phyloP scores from a whole-genome alignment of 2,888 invertebrate genomes.

The Drosophila nigricruria region DNA sequence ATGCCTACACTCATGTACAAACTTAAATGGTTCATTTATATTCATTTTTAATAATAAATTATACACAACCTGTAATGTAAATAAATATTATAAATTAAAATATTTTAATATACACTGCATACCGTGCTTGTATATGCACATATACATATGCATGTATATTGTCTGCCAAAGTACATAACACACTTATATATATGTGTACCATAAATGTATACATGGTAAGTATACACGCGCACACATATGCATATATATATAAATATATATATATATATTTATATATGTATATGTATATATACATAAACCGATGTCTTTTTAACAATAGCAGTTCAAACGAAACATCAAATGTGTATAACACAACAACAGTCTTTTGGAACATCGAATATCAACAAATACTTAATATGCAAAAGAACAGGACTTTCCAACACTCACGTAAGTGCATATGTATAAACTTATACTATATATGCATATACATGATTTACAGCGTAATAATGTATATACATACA shows the following conservation, averaged over 20 bases:
- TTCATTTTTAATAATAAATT: constrained; percentile 3
- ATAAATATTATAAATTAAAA: background rate
- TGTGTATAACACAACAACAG: constrained; percentile 20
- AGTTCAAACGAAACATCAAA: background rate
- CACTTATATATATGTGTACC: constrained; percentile 34
- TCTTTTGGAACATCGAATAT: constrained; percentile 3
- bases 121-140: background rate
- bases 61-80: background rate
- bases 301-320: background rate
- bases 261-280: constrained; percentile 26
- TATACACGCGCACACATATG: background rate
- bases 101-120: background rate
- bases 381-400: constrained; percentile 26
- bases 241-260: constrained; percentile 27
- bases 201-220: constrained; percentile 19
- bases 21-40: background rate
- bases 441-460: constrained; percentile 33
- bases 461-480: constrained; percentile 42
- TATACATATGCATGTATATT: background rate
- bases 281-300: constrained; percentile 19
- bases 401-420: constrained; percentile 22
- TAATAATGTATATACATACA: constrained; percentile 58
- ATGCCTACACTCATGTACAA: background rate
- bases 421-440: constrained; percentile 38
- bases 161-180: constrained; percentile 8